Conservation (phyloP, 37 sponge, comb jelly and placozoan genomes). For the Spongilla lacustris region DNA sequence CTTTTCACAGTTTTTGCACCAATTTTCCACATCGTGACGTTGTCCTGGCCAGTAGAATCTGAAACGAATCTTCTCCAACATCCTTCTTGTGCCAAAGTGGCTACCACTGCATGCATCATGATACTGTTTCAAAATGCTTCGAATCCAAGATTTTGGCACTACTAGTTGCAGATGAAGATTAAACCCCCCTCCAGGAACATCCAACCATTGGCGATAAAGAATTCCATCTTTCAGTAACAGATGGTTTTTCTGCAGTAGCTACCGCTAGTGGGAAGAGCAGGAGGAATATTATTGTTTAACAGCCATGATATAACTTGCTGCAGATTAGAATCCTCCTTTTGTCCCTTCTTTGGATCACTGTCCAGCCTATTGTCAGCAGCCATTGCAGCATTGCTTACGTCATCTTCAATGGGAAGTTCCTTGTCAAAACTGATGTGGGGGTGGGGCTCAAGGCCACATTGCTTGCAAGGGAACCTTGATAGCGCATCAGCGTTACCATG, state of each 20-base stretch:
- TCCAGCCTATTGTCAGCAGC: too few species aligned
- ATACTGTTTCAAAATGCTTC: background rate
- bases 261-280: too few species aligned
- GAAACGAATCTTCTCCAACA: constrained; percentile 4
- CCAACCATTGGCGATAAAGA: too few species aligned
- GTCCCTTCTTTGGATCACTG: too few species aligned
- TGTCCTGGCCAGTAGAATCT: constrained; percentile 16
- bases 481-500: constrained; percentile 25
- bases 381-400: too few species aligned
- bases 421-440: background rate
- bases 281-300: too few species aligned
- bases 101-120: constrained; percentile 1
- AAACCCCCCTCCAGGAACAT: too few species aligned
- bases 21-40: constrained; percentile 15
- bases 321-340: too few species aligned
- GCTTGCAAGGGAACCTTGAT: constrained; percentile 15
- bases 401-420: too few species aligned
- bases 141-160: background rate
- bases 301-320: too few species aligned
- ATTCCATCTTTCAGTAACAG: too few species aligned
- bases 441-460: constrained; percentile 2
- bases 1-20: background rate
- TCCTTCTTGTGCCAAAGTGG: constrained; percentile 13
- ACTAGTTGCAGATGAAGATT: background rate
- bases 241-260: too few species aligned